phyloP scores from a whole-genome alignment of 2,113 vertebrate species.

The Centrocercus urophasianus region DNA sequence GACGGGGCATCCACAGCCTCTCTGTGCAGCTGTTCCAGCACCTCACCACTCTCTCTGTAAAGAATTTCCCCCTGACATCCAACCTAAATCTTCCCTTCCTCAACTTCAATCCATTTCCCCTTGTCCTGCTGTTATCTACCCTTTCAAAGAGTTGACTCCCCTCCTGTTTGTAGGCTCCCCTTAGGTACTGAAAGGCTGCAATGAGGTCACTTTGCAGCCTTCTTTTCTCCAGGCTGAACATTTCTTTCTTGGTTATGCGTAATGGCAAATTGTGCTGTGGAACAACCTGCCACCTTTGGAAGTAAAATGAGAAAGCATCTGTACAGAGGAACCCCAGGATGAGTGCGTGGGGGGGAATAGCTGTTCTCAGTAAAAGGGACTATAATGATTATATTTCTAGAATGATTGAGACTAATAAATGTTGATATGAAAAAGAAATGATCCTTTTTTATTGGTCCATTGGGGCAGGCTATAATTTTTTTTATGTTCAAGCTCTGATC shows the following conservation, averaged over 20 bases:
- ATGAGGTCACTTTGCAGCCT: too few relatives aligned
- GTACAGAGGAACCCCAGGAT: not conserved
- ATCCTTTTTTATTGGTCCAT: conserved; percentile 51
- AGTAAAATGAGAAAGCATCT: not conserved
- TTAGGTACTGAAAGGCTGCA: too few relatives aligned
- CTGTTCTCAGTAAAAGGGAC: conserved; percentile 28
- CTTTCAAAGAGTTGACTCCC: too few relatives aligned
- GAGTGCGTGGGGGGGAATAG: not conserved
- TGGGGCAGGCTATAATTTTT: conserved; percentile 55
- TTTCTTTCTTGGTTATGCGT: conserved; percentile 19
- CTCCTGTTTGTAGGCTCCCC: too few relatives aligned
- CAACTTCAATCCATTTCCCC: too few relatives aligned
- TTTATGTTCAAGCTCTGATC: conserved; percentile 60
- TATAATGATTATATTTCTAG: conserved; percentile 44
- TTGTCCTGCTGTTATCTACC: too few relatives aligned
- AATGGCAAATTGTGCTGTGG: conserved; percentile 16
- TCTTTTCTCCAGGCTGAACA: not conserved
- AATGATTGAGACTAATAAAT: conserved; percentile 60
- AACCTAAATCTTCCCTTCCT: too few relatives aligned
- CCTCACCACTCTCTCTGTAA: too few relatives aligned
- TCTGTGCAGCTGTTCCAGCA: too few relatives aligned
- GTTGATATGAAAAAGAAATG: conserved; percentile 59
- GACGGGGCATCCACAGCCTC: too few relatives aligned
- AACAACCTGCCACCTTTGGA: not conserved
- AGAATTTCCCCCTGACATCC: too few relatives aligned